Conservation (phyloP, 2,888 invertebrate species). For the Andrena minutula region DNA sequence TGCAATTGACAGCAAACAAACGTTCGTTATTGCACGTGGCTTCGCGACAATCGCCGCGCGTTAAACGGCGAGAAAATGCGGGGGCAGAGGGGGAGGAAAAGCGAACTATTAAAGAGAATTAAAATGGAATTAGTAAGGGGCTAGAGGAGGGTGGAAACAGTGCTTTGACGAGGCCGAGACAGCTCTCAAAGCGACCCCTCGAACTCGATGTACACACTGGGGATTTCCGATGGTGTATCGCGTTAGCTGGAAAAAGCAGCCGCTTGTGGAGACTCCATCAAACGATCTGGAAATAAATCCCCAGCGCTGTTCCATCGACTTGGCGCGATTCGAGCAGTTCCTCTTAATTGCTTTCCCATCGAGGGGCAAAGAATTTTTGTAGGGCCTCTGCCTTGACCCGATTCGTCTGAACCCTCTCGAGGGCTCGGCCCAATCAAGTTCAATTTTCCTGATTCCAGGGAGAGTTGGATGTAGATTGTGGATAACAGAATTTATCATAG, state of each 20-base stretch:
- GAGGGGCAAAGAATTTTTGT: neutral
- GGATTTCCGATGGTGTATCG: slow-evolving; percentile 4
- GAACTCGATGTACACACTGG: neutral
- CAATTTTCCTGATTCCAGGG: neutral
- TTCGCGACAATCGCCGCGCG: neutral
- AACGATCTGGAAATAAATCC: slow-evolving; percentile 12
- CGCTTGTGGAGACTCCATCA: slow-evolving; percentile 8
- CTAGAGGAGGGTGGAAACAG: neutral
- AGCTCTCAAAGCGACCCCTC: slow-evolving; percentile 3
- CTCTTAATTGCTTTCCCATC: neutral
- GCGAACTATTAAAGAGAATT: slow-evolving; percentile 12
- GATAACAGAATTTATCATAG: neutral
- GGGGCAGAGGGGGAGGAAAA: no score
- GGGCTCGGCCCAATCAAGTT: no score
- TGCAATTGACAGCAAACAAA: slow-evolving; percentile 41
- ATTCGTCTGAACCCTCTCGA: no score
- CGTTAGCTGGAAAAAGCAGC: slow-evolving; percentile 9
- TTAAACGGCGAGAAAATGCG: neutral
- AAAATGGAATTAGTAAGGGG: slow-evolving; percentile 34
- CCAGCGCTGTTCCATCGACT: neutral
- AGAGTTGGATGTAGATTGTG: neutral
- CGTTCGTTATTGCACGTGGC: slow-evolving; percentile 26
- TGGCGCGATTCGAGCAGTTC: neutral
- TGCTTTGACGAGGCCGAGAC: neutral
- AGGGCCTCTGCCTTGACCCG: no score